Conservation (phyloP, 2,888 invertebrate species). For the Blastobasis lacticolella region DNA sequence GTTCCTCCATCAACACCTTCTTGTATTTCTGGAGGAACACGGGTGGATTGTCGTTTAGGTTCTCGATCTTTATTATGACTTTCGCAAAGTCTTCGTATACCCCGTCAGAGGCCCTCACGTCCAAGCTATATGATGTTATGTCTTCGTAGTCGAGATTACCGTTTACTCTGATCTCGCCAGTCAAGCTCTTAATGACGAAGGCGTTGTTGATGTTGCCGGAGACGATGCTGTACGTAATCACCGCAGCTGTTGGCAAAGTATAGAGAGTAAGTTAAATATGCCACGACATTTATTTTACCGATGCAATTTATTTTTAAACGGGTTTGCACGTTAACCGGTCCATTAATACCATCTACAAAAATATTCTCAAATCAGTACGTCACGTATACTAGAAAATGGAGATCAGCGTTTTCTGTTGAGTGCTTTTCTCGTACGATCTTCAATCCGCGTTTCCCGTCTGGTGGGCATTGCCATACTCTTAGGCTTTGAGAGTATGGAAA, state of each 20-base stretch:
- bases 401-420: too few species aligned
- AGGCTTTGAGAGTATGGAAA: too few species aligned
- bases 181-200: conserved; percentile 87
- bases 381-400: too few species aligned
- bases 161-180: conserved; percentile 89
- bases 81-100: conserved; percentile 86
- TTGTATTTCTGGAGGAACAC: conserved; percentile 83
- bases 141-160: conserved; percentile 87
- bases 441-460: too few species aligned
- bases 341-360: too few species aligned
- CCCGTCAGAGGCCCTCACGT: conserved; percentile 89
- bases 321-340: too few species aligned
- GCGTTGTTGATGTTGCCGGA: conserved; percentile 90
- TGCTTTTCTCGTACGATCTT: too few species aligned
- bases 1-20: conserved; percentile 85
- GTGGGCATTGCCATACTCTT: too few species aligned
- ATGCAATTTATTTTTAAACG: too few species aligned
- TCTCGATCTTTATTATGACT: conserved; percentile 88
- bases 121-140: conserved; percentile 88
- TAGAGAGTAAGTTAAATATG: background rate
- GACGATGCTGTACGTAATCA: conserved; percentile 90
- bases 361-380: too few species aligned
- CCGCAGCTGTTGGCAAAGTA: conserved; percentile 73
- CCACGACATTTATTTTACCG: background rate
- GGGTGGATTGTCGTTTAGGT: conserved; percentile 95